A percentile compares a stretch with the other conserved stretches of the same genome.
phyloP scores from a whole-genome alignment of 1,140 invertebrate genomes.

The Atopsyche davidsoni region DNA sequence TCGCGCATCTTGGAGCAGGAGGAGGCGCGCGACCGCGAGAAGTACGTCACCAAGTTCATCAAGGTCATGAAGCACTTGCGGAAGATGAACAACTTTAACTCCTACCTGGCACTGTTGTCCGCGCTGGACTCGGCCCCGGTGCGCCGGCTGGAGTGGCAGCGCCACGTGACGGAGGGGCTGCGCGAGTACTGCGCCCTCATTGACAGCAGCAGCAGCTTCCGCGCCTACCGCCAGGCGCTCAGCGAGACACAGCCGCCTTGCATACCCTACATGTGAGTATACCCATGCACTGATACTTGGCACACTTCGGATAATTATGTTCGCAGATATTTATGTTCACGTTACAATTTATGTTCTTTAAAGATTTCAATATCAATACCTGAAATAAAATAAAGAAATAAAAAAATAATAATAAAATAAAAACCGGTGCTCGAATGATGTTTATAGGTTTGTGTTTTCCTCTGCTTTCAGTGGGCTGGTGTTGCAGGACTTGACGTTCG shows the following conservation, averaged over 20 bases:
- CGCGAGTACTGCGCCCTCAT: constrained; percentile 94
- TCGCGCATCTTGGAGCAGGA: constrained; percentile 56
- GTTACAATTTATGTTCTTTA: too few relatives aligned
- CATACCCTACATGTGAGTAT: constrained; percentile 94
- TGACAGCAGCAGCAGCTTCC: constrained; percentile 92
- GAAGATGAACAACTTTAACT: constrained; percentile 98
- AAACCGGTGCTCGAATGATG: too few relatives aligned
- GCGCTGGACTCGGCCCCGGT: constrained; percentile 96
- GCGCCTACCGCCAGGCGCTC: constrained; percentile 89
- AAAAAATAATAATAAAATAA: too few relatives aligned
- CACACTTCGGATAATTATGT: too few relatives aligned
- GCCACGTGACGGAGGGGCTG: constrained; percentile 84
- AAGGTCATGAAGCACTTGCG: constrained; percentile 98
- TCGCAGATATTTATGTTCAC: too few relatives aligned
- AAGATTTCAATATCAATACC: too few relatives aligned
- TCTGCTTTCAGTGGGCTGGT: constrained; percentile 82
- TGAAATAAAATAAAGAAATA: too few relatives aligned
- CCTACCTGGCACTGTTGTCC: constrained; percentile 91
- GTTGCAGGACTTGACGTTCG: constrained; percentile 97
- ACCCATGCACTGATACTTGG: not conserved
- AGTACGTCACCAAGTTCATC: constrained; percentile 93
- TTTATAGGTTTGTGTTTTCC: too few relatives aligned
- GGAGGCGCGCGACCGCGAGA: constrained; percentile 91
- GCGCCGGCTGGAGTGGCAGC: constrained; percentile 90
- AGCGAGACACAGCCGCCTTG: constrained; percentile 93